Evolutionary conservation across 2,113 vertebrate species (phyloP).

Genomic region (Tachuris rubrigastra): DNA sequence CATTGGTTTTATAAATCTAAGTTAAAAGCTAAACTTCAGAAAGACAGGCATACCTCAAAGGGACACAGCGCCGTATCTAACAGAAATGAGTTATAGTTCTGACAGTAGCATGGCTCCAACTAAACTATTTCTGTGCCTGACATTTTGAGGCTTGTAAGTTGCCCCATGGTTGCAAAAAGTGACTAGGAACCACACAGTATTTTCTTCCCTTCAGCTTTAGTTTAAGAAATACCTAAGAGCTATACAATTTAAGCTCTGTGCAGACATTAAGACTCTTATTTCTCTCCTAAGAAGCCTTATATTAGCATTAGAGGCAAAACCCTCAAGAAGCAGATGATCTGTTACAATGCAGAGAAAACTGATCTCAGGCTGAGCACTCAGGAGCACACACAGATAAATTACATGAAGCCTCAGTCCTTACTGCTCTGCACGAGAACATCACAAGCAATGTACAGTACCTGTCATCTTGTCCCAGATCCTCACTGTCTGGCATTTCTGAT

Average conservation of each 20-base stretch:
- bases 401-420: not conserved
- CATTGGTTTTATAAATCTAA: not conserved
- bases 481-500: constrained; percentile 73
- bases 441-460: constrained; percentile 62
- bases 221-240: not conserved
- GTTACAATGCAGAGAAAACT: not conserved
- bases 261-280: not conserved
- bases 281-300: not conserved
- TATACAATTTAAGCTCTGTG: not conserved
- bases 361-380: not conserved
- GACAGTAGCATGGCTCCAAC: not conserved
- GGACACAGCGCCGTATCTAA: not conserved
- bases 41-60: not conserved
- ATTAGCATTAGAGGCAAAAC: not conserved
- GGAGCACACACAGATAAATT: not conserved
- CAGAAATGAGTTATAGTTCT: not conserved
- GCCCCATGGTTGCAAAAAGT: not conserved
- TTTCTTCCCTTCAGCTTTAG: not conserved
- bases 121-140: constrained; percentile 7
- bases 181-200: not conserved
- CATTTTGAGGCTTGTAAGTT: not conserved
- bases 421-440: not conserved
- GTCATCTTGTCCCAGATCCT: constrained; percentile 67
- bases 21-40: not conserved
- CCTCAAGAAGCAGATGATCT: not conserved